Evolutionary conservation across 2,888 invertebrate genomes (phyloP).

Genomic region (Fabriciana adippe): DNA sequence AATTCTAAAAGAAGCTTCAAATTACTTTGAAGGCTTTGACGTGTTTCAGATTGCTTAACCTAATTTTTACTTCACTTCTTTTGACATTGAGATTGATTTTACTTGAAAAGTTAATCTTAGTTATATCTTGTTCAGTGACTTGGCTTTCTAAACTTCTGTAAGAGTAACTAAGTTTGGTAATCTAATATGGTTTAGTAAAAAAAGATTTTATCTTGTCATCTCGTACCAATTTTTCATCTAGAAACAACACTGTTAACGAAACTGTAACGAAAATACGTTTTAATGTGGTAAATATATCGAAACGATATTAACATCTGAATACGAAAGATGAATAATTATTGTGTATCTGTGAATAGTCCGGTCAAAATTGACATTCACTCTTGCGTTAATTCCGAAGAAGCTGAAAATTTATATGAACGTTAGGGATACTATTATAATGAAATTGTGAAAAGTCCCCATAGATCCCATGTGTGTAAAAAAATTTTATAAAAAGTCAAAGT

Average conservation of each 20-base stretch:
- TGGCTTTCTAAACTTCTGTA: slow-evolving; percentile 13
- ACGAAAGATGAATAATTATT: too few species aligned
- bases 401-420: too few species aligned
- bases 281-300: neutral
- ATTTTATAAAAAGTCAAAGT: too few species aligned
- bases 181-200: slow-evolving; percentile 13
- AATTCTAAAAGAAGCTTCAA: slow-evolving; percentile 11
- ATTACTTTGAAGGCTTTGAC: slow-evolving; percentile 31
- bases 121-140: slow-evolving; percentile 29
- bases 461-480: too few species aligned
- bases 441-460: too few species aligned
- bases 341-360: too few species aligned
- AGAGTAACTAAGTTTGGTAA: slow-evolving; percentile 19
- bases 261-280: neutral
- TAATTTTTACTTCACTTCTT: slow-evolving; percentile 32
- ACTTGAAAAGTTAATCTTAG: slow-evolving; percentile 29
- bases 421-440: too few species aligned
- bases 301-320: too few species aligned
- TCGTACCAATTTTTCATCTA: neutral
- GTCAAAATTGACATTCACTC: too few species aligned
- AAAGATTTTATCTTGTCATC: slow-evolving; percentile 15
- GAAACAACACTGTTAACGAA: neutral
- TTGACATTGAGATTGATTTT: slow-evolving; percentile 26
- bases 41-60: slow-evolving; percentile 30
- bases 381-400: too few species aligned